Evolutionary conservation across 2,113 vertebrate genomes (phyloP).

Genomic region (Leucopsar rothschildi): DNA sequence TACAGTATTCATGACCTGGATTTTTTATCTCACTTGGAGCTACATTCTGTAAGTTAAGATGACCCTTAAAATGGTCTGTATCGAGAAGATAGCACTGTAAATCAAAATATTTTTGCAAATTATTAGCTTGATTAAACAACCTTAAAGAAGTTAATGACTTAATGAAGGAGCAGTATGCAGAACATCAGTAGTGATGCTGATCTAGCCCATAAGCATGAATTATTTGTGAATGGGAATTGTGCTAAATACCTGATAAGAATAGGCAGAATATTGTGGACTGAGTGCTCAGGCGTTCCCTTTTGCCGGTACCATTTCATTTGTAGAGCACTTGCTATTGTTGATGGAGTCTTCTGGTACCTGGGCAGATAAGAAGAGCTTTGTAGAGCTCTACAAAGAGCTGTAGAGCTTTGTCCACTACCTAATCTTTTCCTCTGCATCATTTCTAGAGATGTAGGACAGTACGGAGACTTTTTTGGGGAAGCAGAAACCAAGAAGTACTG

Average conservation of each 20-base stretch:
- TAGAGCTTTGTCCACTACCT: background rate
- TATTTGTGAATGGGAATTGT: conserved; percentile 18
- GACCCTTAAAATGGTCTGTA: background rate
- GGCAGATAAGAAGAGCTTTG: background rate
- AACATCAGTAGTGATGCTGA: background rate
- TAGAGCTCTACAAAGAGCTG: too few species aligned
- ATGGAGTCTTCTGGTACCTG: rapidly evolving
- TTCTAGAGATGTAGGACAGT: background rate
- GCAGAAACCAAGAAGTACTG: background rate
- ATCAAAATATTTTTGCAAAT: background rate
- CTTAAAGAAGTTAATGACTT: background rate
- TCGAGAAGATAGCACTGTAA: background rate
- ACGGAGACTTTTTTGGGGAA: background rate
- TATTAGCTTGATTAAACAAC: background rate
- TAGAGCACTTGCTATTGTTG: background rate
- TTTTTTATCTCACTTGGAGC: background rate
- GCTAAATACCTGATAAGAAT: background rate
- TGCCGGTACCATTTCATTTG: background rate
- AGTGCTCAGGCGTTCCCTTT: background rate
- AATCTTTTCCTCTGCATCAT: background rate
- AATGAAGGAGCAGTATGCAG: background rate
- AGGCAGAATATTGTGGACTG: background rate
- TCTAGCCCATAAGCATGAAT: background rate
- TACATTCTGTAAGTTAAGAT: conserved; percentile 20
- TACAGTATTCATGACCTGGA: conserved; percentile 11